Conservation (phyloP, 2,888 invertebrate genomes). For the Ernsta delagoae region DNA sequence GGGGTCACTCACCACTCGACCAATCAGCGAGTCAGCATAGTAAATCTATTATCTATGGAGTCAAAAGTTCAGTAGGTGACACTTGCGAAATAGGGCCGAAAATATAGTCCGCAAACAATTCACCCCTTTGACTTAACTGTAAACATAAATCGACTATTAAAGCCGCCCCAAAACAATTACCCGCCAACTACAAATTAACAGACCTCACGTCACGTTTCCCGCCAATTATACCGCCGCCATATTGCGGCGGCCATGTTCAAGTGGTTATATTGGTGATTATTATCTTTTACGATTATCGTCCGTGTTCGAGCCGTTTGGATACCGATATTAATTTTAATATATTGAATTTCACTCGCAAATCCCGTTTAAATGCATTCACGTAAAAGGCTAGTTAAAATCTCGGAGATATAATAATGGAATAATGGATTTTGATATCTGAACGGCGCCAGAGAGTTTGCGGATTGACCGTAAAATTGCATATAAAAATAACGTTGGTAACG, state of each 20-base stretch:
- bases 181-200: slow-evolving; percentile 45
- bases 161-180: slow-evolving; percentile 43
- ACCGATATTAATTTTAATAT: slow-evolving; percentile 44
- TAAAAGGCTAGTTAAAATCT: slow-evolving; percentile 21
- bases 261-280: slow-evolving; percentile 46
- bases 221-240: slow-evolving; percentile 46
- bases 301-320: slow-evolving; percentile 40
- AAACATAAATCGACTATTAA: slow-evolving; percentile 23
- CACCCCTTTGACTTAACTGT: slow-evolving; percentile 9
- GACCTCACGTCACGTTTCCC: slow-evolving; percentile 43
- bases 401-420: slow-evolving; percentile 2
- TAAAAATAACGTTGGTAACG: slow-evolving; percentile 26
- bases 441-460: slow-evolving; percentile 18
- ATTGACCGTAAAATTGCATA: slow-evolving; percentile 22
- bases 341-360: slow-evolving; percentile 7
- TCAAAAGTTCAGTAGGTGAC: too few relatives aligned
- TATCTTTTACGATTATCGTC: slow-evolving; percentile 54
- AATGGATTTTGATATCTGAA: slow-evolving; percentile 8
- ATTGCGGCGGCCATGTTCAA: slow-evolving; percentile 39
- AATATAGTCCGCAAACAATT: not conserved
- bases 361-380: slow-evolving; percentile 12
- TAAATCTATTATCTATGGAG: too few relatives aligned
- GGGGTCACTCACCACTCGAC: too few relatives aligned
- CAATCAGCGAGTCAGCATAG: too few relatives aligned
- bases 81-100: not conserved